Conservation (phyloP, 2,113 vertebrate species). For the Hystrix brachyura region DNA sequence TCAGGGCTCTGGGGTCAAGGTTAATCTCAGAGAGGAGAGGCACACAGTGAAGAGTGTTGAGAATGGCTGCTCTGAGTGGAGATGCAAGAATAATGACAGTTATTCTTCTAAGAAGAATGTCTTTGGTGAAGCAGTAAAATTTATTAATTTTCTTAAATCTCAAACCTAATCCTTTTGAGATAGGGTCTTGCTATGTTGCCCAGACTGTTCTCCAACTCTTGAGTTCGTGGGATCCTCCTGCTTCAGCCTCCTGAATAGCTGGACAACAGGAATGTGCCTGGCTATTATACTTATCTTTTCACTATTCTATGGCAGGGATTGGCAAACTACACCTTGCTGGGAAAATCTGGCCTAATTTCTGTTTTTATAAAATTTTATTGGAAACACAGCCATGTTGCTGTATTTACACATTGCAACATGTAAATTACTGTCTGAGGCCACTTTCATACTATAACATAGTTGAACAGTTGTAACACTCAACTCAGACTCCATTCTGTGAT, state of each 20-base stretch:
- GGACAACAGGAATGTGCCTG: background rate
- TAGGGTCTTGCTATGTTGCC: background rate
- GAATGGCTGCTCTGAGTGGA: background rate
- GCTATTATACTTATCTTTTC: background rate
- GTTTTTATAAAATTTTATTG: slow-evolving; percentile 28
- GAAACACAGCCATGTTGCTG: background rate
- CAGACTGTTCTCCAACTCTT: background rate
- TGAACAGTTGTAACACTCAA: background rate
- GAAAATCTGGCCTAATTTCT: background rate
- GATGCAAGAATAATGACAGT: background rate
- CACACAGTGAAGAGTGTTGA: background rate
- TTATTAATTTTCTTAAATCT: background rate
- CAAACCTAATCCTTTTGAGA: background rate
- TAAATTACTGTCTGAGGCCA: background rate
- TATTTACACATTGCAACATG: background rate
- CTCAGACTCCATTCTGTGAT: background rate
- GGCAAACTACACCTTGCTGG: background rate
- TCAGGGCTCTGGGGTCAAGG: background rate
- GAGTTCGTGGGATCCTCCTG: background rate
- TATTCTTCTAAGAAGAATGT: background rate
- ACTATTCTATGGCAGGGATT: background rate
- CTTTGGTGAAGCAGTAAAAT: background rate
- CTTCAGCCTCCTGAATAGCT: background rate
- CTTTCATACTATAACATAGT: background rate
- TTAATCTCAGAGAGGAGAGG: background rate